Base-by-base conservation (phyloP, 2,888 invertebrate genomes). In the Tineola bisselliella region DNA sequence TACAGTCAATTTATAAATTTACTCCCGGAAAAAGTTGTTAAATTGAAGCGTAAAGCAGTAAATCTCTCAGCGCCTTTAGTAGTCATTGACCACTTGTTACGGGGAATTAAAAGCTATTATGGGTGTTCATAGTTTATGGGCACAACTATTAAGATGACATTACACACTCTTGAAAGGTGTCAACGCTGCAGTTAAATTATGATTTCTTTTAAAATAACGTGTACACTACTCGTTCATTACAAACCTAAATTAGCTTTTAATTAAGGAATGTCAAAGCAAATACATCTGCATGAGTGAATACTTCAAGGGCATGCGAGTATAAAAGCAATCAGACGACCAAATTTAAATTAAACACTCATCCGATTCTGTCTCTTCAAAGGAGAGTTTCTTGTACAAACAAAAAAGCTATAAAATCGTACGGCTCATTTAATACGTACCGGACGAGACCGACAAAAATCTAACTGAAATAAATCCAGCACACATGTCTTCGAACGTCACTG, bases 351-450 rank as follows among this genome's bases (percentile, higher is more conserved):
- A 74, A 71, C 72, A 68, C 73, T 69, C 73, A 67, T 67, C 67
- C 66, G 63, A 69, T 60, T 19, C 60, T 67, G 59, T 62, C 69
- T 79, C 81, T 77, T 83, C 84, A 84, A 82, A 87, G 84, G 19
- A 78, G 54, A 56, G 38, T n/a, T 13, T 30, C 25, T 62, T 63
- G 30, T n/a, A 61, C 25, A 64, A 66, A 65, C 75, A 72, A 70
- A 76, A 75, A 76, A 72, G 75, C 76, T 72, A 76, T 78, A 76
- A 80, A 83, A 81, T 82, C 72, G 78, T 76, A 73, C 87, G 87
- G 87, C 77, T 83, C 87, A 87, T 87, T 87, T 86, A 84, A 79
- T 73, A 73, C 76, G 77, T 73, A 84, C 87, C 86, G 87, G 87
- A 87, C 87, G 86, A 77, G 79, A 77, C 79, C 80, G 80, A 86